Percentiles rank a stretch among this genome's conserved stretches.
These are phyloP conservation scores for Plectrocnemia conspersa DNA, from an alignment of 1,140 invertebrate genomes.

Conservation along the genomic window DNA sequence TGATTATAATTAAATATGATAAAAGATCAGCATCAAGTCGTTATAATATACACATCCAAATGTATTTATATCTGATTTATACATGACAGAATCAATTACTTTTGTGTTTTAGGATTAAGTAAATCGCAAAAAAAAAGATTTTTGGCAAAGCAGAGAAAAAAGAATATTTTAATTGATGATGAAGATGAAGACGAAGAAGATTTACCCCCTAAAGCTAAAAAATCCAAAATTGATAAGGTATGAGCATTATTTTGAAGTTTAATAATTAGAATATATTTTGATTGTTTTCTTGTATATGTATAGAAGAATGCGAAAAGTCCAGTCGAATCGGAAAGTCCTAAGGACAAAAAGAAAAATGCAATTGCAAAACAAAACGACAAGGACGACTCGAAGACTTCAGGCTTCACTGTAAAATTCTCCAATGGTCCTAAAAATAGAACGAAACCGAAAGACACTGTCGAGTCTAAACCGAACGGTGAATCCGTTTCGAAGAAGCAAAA, in stretches of 20 bases:
- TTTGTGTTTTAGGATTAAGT: conserved; percentile 24
- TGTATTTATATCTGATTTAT: no score
- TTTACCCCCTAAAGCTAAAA: conserved; percentile 6
- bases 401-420: background rate
- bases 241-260: no score
- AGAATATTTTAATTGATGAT: background rate
- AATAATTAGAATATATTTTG: no score
- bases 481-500: no score
- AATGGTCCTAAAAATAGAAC: conserved; percentile 3
- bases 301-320: no score
- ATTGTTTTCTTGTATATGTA: no score
- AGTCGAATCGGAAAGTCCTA: background rate
- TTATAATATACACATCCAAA: no score
- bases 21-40: no score
- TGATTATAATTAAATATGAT: no score
- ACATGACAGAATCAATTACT: background rate
- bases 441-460: background rate
- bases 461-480: no score
- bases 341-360: conserved; percentile 1
- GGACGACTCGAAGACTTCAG: background rate
- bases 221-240: conserved; percentile 8
- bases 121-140: conserved; percentile 29
- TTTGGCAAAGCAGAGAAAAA: conserved; percentile 25
- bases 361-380: background rate
- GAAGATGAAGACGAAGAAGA: conserved; percentile 13